Percentiles rank a stretch among this genome's conserved stretches.
Conservation (phyloP, 2,113 vertebrate genomes). For the Bothrops jararaca region DNA sequence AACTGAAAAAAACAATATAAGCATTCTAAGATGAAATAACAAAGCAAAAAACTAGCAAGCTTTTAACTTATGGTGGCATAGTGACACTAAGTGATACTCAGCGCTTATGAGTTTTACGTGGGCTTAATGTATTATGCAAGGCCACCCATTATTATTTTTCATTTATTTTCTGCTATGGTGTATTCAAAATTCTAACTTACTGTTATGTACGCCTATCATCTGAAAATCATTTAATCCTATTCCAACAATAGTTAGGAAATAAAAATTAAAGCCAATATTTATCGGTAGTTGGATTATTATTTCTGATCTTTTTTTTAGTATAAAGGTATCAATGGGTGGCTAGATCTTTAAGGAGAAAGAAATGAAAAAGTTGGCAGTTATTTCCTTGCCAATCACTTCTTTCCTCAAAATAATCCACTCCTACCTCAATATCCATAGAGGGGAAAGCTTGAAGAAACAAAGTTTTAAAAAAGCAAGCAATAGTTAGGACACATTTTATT, state of each 20-base stretch:
- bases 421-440: background rate
- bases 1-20: conserved; percentile 74
- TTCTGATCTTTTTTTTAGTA: background rate
- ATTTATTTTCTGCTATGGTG: background rate
- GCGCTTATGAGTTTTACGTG: background rate
- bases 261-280: background rate
- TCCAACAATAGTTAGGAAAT: background rate
- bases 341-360: background rate
- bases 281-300: background rate
- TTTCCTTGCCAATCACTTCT: background rate
- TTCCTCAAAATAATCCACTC: background rate
- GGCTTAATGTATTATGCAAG: background rate
- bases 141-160: background rate
- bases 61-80: background rate
- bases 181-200: background rate
- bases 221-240: background rate
- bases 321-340: background rate
- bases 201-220: background rate
- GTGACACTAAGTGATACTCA: background rate
- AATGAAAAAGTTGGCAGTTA: background rate
- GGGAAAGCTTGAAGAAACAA: no score
- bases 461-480: background rate
- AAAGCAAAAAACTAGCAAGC: background rate
- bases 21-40: conserved; percentile 12
- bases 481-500: background rate